These are phyloP conservation scores for Cheumatopsyche charites DNA, from an alignment of 1,140 invertebrate species.

Conservation along the genomic window DNA sequence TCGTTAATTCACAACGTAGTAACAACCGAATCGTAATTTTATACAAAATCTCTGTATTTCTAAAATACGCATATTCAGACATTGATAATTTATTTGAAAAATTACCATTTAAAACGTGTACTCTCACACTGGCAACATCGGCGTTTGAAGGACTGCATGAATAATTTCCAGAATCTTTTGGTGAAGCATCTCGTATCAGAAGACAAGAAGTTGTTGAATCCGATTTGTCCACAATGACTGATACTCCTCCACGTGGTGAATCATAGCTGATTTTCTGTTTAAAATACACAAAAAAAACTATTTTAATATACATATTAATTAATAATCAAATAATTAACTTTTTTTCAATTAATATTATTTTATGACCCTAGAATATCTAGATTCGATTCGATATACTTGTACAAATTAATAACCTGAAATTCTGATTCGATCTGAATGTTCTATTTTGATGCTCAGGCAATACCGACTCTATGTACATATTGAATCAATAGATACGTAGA, in stretches of 20 bases:
- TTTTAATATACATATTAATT: not conserved
- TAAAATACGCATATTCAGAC: not conserved
- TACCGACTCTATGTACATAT: too few species aligned
- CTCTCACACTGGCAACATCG: constrained; percentile 83
- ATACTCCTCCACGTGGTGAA: constrained; percentile 86
- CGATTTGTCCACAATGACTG: constrained; percentile 90
- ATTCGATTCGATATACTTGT: too few species aligned
- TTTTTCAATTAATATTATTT: too few species aligned
- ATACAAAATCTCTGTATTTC: not conserved
- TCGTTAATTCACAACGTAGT: not conserved
- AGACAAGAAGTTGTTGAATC: constrained; percentile 88
- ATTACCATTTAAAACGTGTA: constrained; percentile 87
- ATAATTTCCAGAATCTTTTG: constrained; percentile 87
- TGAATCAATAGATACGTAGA: too few species aligned
- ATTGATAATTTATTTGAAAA: not conserved
- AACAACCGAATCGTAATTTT: not conserved
- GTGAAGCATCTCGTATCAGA: constrained; percentile 84
- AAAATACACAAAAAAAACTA: constrained; percentile 16
- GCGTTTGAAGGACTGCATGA: constrained; percentile 89
- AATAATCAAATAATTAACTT: too few species aligned
- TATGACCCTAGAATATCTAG: too few species aligned
- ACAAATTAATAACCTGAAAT: too few species aligned
- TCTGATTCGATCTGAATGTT: too few species aligned
- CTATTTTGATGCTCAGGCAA: too few species aligned
- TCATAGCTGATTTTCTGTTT: constrained; percentile 94